phyloP scores from a whole-genome alignment of 2,797 vertebrate genomes.

The Amblyraja radiata region DNA sequence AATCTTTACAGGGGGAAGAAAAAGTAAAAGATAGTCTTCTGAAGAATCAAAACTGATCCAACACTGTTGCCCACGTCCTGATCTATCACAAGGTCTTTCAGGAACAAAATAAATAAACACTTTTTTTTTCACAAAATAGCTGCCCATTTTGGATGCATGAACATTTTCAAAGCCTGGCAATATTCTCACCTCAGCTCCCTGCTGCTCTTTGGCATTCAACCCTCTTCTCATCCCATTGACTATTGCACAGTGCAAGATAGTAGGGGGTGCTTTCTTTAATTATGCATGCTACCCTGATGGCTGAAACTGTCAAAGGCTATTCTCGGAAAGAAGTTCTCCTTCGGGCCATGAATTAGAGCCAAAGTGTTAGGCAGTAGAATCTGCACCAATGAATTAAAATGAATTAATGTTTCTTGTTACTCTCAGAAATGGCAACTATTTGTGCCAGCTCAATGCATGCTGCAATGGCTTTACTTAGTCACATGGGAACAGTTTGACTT shows the following conservation, averaged over 20 bases:
- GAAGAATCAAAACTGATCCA: constrained; percentile 39
- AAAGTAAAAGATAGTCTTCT: constrained; percentile 40
- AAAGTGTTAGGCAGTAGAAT: constrained; percentile 41
- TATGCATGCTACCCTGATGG: constrained; percentile 29
- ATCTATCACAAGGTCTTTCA: constrained; percentile 20
- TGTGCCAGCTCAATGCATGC: constrained; percentile 40
- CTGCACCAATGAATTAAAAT: constrained; percentile 40
- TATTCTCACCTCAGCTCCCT: constrained; percentile 31
- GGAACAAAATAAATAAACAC: neutral
- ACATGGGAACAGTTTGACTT: neutral
- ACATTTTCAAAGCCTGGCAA: constrained; percentile 26
- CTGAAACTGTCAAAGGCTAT: neutral
- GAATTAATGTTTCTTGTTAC: constrained; percentile 43
- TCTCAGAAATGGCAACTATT: constrained; percentile 42
- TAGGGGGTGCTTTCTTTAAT: constrained; percentile 34
- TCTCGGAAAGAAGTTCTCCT: neutral
- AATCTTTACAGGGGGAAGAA: constrained; percentile 46
- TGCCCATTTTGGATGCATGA: constrained; percentile 41
- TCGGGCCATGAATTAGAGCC: neutral
- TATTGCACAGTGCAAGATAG: neutral
- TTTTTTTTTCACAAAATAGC: neutral
- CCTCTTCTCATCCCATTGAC: constrained; percentile 27
- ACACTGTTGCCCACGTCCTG: neutral
- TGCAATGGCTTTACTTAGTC: neutral
- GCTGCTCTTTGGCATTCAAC: constrained; percentile 28